Base-by-base conservation (phyloP, 2,797 vertebrate genomes). In the Varecia variegata region DNA sequence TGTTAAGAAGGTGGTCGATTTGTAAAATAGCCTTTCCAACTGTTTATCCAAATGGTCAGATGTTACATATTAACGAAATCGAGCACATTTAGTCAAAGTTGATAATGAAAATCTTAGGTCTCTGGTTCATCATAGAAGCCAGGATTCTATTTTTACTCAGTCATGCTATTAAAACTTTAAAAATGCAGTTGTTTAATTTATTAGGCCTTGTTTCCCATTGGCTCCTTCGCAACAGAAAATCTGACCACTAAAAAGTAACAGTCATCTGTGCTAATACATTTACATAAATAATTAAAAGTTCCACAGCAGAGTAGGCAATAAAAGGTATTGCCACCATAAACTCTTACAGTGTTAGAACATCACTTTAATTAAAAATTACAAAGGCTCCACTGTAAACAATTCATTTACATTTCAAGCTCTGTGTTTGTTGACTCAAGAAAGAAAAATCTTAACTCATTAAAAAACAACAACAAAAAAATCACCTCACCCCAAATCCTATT, bases 281-380 rank as follows among this genome's bases (percentile, higher is more conserved):
- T 99, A 98, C 98, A 99, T 99, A 99, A 99, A 99, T 99, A 99
- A 99, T 98, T 98, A 98, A 99, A 98, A 98, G 97, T 98, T 97
- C 97, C 97, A 98, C 91, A 98, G 98, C 98, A 98, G 94, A 98
- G 97, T 92, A 98, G 97, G 98, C 96, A 98, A 98, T 98, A 98
- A 98, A 99, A 99, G 96, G 98, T 98, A 99, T 98, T 98, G 98
- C 98, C 96, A 98, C 97, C 98, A 99, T 98, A 99, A 99, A 98
- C 98, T 97, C 98, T 97, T 98, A 98, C 99, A 98, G 97, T 97
- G 96, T 96, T 98, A 97, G 98, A 98, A 94, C 43, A 86, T 96
- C 98, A 95, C 96, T 98, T 99, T 98, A 98, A 99, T 98, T 99
- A 98, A 99, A 99, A 99, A 99, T 98, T 98, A 99, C 98, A 98